Conservation (phyloP, 2,113 vertebrate species). For the Motacilla tschutschensis region DNA sequence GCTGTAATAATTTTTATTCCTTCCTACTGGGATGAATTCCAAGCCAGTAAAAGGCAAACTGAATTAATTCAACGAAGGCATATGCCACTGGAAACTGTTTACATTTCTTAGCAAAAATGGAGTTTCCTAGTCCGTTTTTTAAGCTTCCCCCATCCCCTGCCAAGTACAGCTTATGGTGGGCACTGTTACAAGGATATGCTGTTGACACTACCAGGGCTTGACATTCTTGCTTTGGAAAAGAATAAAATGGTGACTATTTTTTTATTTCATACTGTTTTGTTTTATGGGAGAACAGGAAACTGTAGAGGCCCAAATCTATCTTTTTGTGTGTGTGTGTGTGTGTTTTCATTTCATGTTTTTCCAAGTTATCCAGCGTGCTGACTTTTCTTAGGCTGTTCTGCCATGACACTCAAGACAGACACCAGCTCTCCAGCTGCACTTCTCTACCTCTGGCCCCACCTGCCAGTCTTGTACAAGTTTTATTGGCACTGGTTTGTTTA, state of each 20-base stretch:
- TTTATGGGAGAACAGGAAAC: background rate
- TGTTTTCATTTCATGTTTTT: background rate
- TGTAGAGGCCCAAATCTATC: background rate
- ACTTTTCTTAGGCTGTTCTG: background rate
- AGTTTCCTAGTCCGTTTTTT: slow-evolving; percentile 57
- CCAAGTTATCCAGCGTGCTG: background rate
- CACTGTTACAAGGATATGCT: slow-evolving; percentile 1
- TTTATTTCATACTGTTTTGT: background rate
- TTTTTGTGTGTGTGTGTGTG: background rate
- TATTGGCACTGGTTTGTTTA: background rate
- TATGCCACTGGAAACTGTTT: slow-evolving; percentile 83
- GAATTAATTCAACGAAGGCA: slow-evolving; percentile 80
- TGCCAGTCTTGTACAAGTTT: background rate
- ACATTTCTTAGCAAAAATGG: slow-evolving; percentile 60
- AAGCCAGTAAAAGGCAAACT: slow-evolving; percentile 83
- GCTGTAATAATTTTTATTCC: slow-evolving; percentile 73
- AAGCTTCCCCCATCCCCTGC: slow-evolving; percentile 12
- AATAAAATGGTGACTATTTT: background rate
- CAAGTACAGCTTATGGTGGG: slow-evolving; percentile 28
- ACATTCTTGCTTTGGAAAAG: slow-evolving; percentile 11
- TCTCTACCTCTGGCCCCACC: background rate
- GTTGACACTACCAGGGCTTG: background rate
- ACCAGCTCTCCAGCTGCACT: background rate
- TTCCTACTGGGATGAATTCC: slow-evolving; percentile 78
- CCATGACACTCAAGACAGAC: background rate